Base-by-base conservation (phyloP, 2,113 vertebrate species). In the Pardalotus punctatus region DNA sequence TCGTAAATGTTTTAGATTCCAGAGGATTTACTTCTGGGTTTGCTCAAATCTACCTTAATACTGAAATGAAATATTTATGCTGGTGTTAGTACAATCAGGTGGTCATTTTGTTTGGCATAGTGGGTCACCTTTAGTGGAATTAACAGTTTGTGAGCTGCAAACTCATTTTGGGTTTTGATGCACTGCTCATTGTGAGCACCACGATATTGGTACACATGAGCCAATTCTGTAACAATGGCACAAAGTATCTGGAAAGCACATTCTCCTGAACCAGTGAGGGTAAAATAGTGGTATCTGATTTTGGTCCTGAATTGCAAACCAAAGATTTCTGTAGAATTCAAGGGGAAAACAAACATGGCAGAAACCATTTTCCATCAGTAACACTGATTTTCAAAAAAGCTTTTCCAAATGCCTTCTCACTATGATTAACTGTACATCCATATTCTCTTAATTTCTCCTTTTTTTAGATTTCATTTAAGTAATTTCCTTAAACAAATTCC, bases 41-140 rank as follows among this genome's bases (percentile, higher is more conserved):
- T 90, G 28, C 42, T 74, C 31, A 81, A 84, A 93, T 74, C 67
- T 71, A 54, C 38, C 47, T 61, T 91, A 92, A 90, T 86, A 73
- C 4, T 58, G 15, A 65, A 24, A 79, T 64, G 11, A 81, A 88
- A 86, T 77, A 94, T 83, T 90, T 90, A 51, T 74, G 36, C 6
- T 8, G 42, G 20, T 58, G 12, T 88, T 76, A 71, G 36, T 77
- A 40, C 15, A 48, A 28, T 35, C 35, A 22, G 22, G 2, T 0
- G 0, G 14, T 35, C 14, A 56, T 82, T 90, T 76, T 82, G 12
- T 91, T 94, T 83, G 29, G 5, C 28, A 84, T 8, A 80, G 48
- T 65, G 54, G 5, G 29, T 91, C 81, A 85, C 10, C 38, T 78
- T 80, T 71, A 19, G 8, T 12, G 19, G n/a, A 58, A 64, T 84